Evolutionary conservation across 2,888 invertebrate species (phyloP), one percentile per base, ranked within the genome.

Genomic region (Thelaira solivaga): DNA sequence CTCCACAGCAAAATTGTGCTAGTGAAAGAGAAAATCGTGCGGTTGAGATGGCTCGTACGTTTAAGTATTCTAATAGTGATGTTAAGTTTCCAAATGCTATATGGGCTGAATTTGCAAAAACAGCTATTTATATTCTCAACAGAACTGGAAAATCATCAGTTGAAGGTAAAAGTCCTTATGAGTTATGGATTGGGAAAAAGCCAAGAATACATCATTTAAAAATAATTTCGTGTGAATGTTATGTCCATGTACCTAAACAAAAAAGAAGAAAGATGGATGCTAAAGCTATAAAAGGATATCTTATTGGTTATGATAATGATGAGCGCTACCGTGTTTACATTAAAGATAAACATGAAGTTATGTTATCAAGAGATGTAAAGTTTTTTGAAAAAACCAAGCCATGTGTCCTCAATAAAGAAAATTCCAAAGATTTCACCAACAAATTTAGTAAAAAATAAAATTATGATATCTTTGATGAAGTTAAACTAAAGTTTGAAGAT

Each of bases 261-360:
- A 76, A 77, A 61, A 24, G 77, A 49, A 67, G 26, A 26, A 79
- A 76, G 47, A 65, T 74, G 65, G 74, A 76, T 11, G 16, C 49
- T 4, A 79, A 80, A 62, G 68, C 72, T 11, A 13, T 61, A 6
- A 81, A 77, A 34, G 80, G 72, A 31, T 68, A 57, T 36, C 18
- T 51, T 4, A n/a, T 41, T 51, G 62, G 47, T 13, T 36, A 47
- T 13, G 18, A 53, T 53, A 11, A 24, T 20, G 22, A 53, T 39
- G 43, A 53, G n/a, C 11, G 65, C 2, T 65, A 65, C 7, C 31
- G 53, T 8, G 20, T 53, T 26, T 49, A 26, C 8, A 34, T n/a
- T 53, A 34, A 34, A 53, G 34, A 53, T 2, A 34, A 10, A 1
- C 5, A 26, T 4, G 26, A 10, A 10, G 18, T 53, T 1, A 53